phyloP scores from a whole-genome alignment of 1,140 invertebrate genomes.

The Cryptotermes secundus region DNA sequence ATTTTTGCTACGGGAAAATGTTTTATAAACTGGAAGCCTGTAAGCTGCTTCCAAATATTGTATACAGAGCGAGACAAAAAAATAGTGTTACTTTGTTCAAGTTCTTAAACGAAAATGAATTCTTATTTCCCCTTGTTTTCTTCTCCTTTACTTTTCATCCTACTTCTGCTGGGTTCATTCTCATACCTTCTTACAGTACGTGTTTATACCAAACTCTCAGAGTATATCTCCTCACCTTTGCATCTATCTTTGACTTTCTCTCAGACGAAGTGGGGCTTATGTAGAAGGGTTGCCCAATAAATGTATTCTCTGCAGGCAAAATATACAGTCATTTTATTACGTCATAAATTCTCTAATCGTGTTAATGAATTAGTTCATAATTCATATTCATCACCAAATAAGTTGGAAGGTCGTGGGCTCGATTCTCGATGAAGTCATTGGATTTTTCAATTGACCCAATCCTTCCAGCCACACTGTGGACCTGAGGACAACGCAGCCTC shows the following conservation, averaged over 20 bases:
- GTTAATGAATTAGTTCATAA: no score
- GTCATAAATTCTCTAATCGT: no score
- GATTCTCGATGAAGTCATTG: no score
- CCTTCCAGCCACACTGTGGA: no score
- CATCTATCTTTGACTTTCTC: not conserved
- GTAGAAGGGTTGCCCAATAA: not conserved
- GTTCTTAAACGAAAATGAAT: not conserved
- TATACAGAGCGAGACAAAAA: no score
- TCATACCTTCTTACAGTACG: not conserved
- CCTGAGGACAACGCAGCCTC: no score
- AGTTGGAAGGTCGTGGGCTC: no score
- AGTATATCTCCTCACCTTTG: not conserved
- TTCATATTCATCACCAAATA: no score
- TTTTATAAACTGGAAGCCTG: not conserved
- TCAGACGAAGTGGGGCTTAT: not conserved
- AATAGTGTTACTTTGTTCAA: not conserved
- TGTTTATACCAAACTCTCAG: not conserved
- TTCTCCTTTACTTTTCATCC: not conserved
- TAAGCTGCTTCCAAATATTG: not conserved
- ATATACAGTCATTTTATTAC: no score
- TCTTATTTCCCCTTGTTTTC: not conserved
- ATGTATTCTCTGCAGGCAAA: not conserved
- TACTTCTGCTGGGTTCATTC: not conserved
- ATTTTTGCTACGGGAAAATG: not conserved
- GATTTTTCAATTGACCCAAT: no score